Conservation (phyloP, 2,888 invertebrate genomes). For the Troides aeacus region DNA sequence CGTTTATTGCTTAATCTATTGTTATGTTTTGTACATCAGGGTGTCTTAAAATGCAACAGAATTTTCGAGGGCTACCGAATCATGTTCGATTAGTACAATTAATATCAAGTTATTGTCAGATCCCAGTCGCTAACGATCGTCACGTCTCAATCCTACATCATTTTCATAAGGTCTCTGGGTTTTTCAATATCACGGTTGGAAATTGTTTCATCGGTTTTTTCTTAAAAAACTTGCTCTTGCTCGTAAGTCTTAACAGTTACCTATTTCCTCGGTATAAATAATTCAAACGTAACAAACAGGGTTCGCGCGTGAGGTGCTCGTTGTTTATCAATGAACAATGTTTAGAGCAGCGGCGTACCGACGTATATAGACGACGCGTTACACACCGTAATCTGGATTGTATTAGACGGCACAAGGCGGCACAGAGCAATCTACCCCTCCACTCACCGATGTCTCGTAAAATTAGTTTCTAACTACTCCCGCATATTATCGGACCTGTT, state of each 20-base stretch:
- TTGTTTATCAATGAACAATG: conserved; percentile 31
- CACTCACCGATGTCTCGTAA: conserved; percentile 68
- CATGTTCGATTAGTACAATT: too few species aligned
- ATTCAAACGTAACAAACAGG: conserved; percentile 1
- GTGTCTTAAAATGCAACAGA: not conserved
- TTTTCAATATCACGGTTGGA: too few species aligned
- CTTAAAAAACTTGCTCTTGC: too few species aligned
- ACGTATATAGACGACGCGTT: conserved; percentile 12
- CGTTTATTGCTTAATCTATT: conserved; percentile 3
- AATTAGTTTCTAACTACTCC: conserved; percentile 70
- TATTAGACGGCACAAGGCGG: conserved; percentile 43
- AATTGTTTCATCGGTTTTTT: too few species aligned
- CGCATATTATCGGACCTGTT: conserved; percentile 68
- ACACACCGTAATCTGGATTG: conserved; percentile 36
- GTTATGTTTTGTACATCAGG: not conserved
- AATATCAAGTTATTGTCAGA: too few species aligned
- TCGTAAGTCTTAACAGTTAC: not conserved
- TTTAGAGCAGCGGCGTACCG: conserved; percentile 4
- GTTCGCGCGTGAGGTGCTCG: not conserved
- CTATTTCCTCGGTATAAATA: not conserved
- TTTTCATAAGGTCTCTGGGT: too few species aligned
- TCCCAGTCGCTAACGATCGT: too few species aligned
- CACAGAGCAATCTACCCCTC: conserved; percentile 53
- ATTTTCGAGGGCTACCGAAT: too few species aligned
- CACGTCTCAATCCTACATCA: too few species aligned